Conservation (phyloP, 2,113 vertebrate species). For the Callionymus lyra region DNA sequence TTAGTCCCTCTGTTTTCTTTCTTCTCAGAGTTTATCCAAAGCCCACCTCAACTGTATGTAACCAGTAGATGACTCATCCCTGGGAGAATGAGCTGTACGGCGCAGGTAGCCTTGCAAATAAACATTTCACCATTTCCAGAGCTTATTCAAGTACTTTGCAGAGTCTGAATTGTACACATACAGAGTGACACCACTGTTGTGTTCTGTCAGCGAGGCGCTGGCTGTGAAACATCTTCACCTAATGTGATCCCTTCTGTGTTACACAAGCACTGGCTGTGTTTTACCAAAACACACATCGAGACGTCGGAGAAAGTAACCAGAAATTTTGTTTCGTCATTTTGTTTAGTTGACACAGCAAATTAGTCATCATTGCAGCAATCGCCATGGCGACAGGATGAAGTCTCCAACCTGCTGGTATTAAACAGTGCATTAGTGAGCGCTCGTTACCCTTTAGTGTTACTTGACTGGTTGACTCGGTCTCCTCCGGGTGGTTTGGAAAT, state of each 20-base stretch:
- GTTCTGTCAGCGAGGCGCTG: constrained; percentile 5
- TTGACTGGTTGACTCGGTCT: constrained; percentile 40
- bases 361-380: constrained; percentile 56
- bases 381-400: constrained; percentile 55
- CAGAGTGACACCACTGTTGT: constrained; percentile 22
- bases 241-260: constrained; percentile 17
- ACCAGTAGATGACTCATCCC: constrained; percentile 67
- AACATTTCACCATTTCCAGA: constrained; percentile 51
- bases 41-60: constrained; percentile 52
- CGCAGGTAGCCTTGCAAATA: constrained; percentile 61
- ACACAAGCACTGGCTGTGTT: constrained; percentile 8
- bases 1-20: constrained; percentile 42
- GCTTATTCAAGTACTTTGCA: constrained; percentile 36
- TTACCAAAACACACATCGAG: constrained; percentile 15
- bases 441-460: constrained; percentile 38
- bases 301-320: constrained; percentile 12
- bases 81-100: constrained; percentile 47
- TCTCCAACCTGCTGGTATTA: constrained; percentile 43
- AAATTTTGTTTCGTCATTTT: constrained; percentile 28
- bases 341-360: constrained; percentile 46
- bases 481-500: constrained; percentile 21
- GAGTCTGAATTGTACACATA: constrained; percentile 40
- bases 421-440: constrained; percentile 32
- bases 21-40: constrained; percentile 47
- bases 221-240: background rate